Base-by-base conservation (phyloP, 1,140 invertebrate species). In the Pseudomyrmex concolor region DNA sequence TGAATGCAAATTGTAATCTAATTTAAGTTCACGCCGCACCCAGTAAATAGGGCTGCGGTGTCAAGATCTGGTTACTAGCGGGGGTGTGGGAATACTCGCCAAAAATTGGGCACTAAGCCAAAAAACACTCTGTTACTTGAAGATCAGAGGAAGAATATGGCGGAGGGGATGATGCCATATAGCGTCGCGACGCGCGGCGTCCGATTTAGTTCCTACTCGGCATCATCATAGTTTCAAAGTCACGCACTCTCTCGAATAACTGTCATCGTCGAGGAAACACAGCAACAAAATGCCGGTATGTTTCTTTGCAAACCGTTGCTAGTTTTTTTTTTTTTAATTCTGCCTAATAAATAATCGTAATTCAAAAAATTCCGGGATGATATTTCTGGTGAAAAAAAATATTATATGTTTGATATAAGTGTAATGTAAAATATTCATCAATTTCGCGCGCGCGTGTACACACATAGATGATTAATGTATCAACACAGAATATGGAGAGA, bases 141-240 rank as follows among this genome's bases (percentile, higher is more conserved):
- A 92, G 86, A 92, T 92, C 89, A 86, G 84, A 86, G 73, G 72
- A 89, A 86, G 77, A 71, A 82, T 80, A 67, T 55, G 34, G 66
- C 77, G 92, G 93, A 92, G 93, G 93, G 93, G 93, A 92, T 91
- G 83, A 90, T 85, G 85, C 89, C 92, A 94, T 94, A 94, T 94
- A 94, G 93, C 92, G 89, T 91, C 93, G 93, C 89, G 92, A 93
- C 92, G 90, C 90, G 74, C 89, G 17, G 84, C 83, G 84, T 93
- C 85, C 86, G 89, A 92, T 90, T 94, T 94, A 94, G 94, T 94
- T 91, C 91, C 76, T 85, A 90, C 86, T 86, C 88, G 78, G 82
- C 86, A 83, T 88, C 90, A 92, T 89, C 89, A 48, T 70, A 71
- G 84, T 91, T 91, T 86, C 87, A 91, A 92, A 92, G 84, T 90